A percentile compares a stretch with the other conserved stretches of the same genome.
phyloP scores from a whole-genome alignment of 30 jellyfish, hydroid and myxozoan genomes.

The Catostylus mosaicus region DNA sequence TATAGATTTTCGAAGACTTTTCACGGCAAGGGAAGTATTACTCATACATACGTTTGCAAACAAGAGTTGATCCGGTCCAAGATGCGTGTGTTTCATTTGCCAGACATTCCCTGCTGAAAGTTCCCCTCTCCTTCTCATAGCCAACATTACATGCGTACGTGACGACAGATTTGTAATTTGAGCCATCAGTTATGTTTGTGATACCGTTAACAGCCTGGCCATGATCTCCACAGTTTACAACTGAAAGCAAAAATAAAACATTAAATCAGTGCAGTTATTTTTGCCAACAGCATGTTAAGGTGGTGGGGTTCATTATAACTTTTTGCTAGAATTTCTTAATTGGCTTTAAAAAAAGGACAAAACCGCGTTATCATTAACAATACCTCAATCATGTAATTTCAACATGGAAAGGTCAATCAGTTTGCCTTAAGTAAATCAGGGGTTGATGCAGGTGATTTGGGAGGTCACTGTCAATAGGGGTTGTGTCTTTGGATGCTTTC shows the following conservation, averaged over 20 bases:
- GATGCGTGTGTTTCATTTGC: slow-evolving; percentile 63
- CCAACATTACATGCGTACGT: slow-evolving; percentile 60
- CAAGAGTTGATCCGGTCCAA: slow-evolving; percentile 85
- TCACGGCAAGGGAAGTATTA: neutral
- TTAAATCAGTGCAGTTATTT: too few relatives aligned
- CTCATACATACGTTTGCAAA: slow-evolving; percentile 72
- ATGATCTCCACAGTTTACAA: slow-evolving; percentile 70
- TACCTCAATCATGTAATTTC: too few relatives aligned
- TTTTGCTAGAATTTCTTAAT: too few relatives aligned
- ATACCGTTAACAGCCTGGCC: slow-evolving; percentile 39
- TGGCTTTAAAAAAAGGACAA: too few relatives aligned
- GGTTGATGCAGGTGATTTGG: too few relatives aligned
- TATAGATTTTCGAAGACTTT: neutral
- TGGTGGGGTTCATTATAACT: too few relatives aligned
- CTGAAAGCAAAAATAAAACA: slow-evolving; percentile 22
- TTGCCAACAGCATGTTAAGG: too few relatives aligned
- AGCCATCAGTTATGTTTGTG: slow-evolving; percentile 34
- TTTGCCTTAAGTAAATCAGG: too few relatives aligned
- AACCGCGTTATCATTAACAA: too few relatives aligned
- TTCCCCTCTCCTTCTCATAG: slow-evolving; percentile 46
- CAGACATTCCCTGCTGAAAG: slow-evolving; percentile 49
- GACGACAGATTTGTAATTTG: slow-evolving; percentile 25
- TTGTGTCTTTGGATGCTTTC: too few relatives aligned
- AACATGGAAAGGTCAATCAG: too few relatives aligned
- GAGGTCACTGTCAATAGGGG: too few relatives aligned